These are phyloP conservation scores for Graptemys geographica DNA, from an alignment of 2,797 vertebrate genomes.

Conservation along the genomic window DNA sequence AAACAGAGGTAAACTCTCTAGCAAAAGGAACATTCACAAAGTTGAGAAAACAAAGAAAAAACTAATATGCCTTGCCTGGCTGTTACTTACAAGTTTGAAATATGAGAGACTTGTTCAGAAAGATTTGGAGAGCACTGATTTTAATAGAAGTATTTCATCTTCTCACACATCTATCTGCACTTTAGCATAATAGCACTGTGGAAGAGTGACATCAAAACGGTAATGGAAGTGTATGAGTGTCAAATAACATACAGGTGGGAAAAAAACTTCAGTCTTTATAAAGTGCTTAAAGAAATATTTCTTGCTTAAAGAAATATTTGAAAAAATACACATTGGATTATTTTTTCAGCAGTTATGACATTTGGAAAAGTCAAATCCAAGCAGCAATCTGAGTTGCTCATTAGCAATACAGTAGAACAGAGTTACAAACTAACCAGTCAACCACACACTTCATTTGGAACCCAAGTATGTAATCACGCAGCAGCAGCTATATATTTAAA, in stretches of 20 bases:
- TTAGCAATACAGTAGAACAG: background rate
- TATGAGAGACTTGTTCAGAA: no score
- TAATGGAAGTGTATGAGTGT: slow-evolving; percentile 58
- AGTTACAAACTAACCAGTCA: no score
- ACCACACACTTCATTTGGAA: no score
- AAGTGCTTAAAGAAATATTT: background rate
- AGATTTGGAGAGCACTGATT: background rate
- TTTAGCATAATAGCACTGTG: background rate
- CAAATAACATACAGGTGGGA: slow-evolving; percentile 31
- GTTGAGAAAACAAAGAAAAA: no score
- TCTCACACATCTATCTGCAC: background rate
- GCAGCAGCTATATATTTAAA: no score
- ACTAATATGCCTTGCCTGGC: no score
- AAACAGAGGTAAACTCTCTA: no score
- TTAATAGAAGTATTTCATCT: slow-evolving; percentile 3
- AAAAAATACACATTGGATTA: background rate
- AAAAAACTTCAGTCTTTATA: slow-evolving; percentile 34
- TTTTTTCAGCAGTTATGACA: background rate
- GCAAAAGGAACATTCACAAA: no score
- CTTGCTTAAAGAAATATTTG: background rate
- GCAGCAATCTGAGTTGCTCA: background rate
- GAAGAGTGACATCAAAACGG: slow-evolving; percentile 51
- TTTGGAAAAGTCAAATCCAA: background rate
- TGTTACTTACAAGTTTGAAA: no score
- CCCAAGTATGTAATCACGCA: no score